A percentile compares a stretch with the other conserved stretches of the same genome.
Conservation (phyloP, 1,140 invertebrate species). For the Monochamus saltuarius region DNA sequence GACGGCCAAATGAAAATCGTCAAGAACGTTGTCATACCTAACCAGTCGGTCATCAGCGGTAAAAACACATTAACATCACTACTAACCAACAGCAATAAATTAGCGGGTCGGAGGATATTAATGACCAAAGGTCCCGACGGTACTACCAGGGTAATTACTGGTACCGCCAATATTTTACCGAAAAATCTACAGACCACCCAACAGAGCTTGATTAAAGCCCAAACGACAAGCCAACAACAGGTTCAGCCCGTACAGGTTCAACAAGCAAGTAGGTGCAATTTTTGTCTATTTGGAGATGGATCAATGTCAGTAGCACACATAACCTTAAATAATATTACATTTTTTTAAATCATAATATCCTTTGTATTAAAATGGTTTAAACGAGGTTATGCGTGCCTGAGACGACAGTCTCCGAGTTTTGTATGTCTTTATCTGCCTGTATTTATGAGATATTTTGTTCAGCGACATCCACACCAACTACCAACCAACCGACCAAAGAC, state of each 20-base stretch:
- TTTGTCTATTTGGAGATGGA: no score
- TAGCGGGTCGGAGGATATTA: slow-evolving; percentile 71
- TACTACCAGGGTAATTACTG: slow-evolving; percentile 71
- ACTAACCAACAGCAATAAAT: slow-evolving; percentile 66
- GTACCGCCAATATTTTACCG: slow-evolving; percentile 58
- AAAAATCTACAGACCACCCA: slow-evolving; percentile 47
- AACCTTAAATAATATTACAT: no score
- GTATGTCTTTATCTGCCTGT: no score
- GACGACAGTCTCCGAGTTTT: no score
- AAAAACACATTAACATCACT: slow-evolving; percentile 71
- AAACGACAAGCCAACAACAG: slow-evolving; percentile 36
- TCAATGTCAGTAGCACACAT: no score
- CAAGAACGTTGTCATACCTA: slow-evolving; percentile 62
- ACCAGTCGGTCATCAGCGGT: slow-evolving; percentile 56
- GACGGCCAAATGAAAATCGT: slow-evolving; percentile 64
- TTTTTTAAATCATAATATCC: no score
- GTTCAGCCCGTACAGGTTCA: slow-evolving; percentile 35
- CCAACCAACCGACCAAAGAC: slow-evolving; percentile 45
- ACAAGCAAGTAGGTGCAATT: slow-evolving; percentile 33
- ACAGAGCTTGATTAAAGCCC: slow-evolving; percentile 47
- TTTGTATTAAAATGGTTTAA: background rate
- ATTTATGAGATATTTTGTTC: slow-evolving; percentile 28
- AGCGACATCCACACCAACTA: slow-evolving; percentile 44
- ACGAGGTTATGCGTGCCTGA: background rate
- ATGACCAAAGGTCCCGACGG: slow-evolving; percentile 82